phyloP scores from a whole-genome alignment of 1,140 invertebrate species.

The Parasteatoda tepidariorum region DNA sequence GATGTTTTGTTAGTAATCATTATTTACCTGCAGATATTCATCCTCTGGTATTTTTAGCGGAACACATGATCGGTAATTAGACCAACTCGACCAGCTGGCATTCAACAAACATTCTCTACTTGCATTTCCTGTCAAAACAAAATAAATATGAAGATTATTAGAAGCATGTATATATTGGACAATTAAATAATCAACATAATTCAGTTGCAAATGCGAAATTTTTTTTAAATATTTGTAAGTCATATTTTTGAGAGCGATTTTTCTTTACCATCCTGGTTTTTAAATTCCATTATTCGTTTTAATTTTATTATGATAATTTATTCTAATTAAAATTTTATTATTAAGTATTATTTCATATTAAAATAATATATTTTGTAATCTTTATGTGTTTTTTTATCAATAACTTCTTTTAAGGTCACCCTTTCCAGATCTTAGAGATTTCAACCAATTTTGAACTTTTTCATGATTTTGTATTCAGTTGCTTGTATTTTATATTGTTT shows the following conservation, averaged over 20 bases:
- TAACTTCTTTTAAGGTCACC: background rate
- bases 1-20: background rate
- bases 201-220: too few relatives aligned
- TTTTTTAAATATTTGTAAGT: too few relatives aligned
- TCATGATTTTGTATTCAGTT: too few relatives aligned
- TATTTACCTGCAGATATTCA: slow-evolving; percentile 36
- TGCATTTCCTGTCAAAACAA: slow-evolving; percentile 21
- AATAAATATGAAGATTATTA: background rate
- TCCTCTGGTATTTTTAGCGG: slow-evolving; percentile 23
- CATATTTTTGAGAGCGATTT: too few relatives aligned
- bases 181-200: too few relatives aligned
- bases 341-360: background rate
- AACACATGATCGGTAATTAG: slow-evolving; percentile 31
- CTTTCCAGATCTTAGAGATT: too few relatives aligned
- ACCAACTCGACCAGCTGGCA: slow-evolving; percentile 48
- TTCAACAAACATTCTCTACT: slow-evolving; percentile 38
- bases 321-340: background rate
- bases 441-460: too few relatives aligned
- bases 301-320: background rate
- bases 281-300: background rate
- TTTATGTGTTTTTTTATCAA: background rate
- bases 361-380: background rate
- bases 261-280: too few relatives aligned
- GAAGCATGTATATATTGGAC: too few relatives aligned
- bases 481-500: too few relatives aligned